Evolutionary conservation across 2,888 invertebrate genomes (phyloP), one percentile per base, ranked within the genome.

Genomic region (Nomada ruficornis): DNA sequence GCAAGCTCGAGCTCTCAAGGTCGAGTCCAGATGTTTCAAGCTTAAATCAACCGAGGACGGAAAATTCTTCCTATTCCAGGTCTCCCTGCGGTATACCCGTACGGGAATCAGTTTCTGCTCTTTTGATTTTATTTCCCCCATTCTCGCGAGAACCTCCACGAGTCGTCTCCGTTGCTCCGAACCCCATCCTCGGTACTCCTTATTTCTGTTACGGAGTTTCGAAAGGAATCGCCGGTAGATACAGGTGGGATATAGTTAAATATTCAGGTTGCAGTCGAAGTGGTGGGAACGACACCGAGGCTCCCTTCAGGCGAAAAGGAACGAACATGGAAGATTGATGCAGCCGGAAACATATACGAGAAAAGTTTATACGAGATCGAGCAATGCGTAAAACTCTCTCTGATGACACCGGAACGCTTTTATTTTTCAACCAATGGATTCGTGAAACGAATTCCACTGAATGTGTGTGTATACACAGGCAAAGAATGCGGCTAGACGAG

Each of bases 201-300:
- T 64, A 69, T 70, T 71, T 54, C 74, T 52, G 77, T 60, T 77
- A 23, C 54, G 26, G 29, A 69, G 63, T 75, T 76, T 52, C 76
- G 65, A 78, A 72, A 83, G 77, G 72, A 68, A 80, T 78, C 76
- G 69, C 60, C 77, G 78, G 79, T 85, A 79, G 77, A 81, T 77
- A 63, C 80, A 75, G 77, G 70, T 67, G 83, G 81, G 80, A 83
- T 83, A 79, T 64, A 36, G 70, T 86, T 85, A 85, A 86, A 86
- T 85, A 86, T 86, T 86, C 85, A 86, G 29, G 54, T 50, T 62
- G 62, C 63, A 59, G 50, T 54, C 18, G 63, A 74, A 74, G 73
- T 77, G 70, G 77, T 42, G 65, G 72, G 75, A 55, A 57, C 75
- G 67, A 75, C 64, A 72, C 52, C 36, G 74, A 60, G 65, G 60